phyloP scores from a whole-genome alignment of 2,113 vertebrate genomes.

The Prunella fulvescens region DNA sequence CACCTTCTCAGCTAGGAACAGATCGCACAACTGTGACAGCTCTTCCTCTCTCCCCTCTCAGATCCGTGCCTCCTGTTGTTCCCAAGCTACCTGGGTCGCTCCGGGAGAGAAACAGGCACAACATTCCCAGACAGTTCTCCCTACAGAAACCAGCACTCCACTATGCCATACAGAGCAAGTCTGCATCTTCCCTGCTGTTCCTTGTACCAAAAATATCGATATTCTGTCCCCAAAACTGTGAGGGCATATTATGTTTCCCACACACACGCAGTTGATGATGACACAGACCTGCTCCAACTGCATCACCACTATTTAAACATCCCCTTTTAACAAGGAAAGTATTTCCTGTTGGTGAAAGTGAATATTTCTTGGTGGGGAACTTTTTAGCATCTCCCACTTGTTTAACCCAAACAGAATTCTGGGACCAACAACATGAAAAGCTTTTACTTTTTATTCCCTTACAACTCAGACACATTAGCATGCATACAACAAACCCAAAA shows the following conservation, averaged over 20 bases:
- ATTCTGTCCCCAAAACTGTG: background rate
- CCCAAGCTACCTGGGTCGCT: background rate
- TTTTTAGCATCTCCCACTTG: background rate
- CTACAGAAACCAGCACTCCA: background rate
- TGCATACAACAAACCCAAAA: background rate
- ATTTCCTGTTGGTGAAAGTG: background rate
- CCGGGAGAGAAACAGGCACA: background rate
- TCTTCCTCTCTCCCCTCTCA: background rate
- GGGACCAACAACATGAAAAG: background rate
- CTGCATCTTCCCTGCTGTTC: background rate
- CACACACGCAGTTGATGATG: background rate
- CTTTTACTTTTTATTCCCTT: background rate
- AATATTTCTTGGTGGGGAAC: background rate
- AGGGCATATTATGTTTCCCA: background rate
- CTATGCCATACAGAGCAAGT: fast-evolving
- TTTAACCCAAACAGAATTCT: background rate
- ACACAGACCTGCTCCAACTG: background rate
- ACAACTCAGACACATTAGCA: background rate
- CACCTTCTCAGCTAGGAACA: background rate
- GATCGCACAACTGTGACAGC: background rate
- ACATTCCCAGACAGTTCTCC: background rate
- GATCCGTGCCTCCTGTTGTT: background rate
- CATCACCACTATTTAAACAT: background rate
- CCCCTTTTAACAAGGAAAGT: background rate
- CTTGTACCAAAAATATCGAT: background rate